Base-by-base conservation (phyloP, 2,888 invertebrate genomes). In the Nomada lathburiana region DNA sequence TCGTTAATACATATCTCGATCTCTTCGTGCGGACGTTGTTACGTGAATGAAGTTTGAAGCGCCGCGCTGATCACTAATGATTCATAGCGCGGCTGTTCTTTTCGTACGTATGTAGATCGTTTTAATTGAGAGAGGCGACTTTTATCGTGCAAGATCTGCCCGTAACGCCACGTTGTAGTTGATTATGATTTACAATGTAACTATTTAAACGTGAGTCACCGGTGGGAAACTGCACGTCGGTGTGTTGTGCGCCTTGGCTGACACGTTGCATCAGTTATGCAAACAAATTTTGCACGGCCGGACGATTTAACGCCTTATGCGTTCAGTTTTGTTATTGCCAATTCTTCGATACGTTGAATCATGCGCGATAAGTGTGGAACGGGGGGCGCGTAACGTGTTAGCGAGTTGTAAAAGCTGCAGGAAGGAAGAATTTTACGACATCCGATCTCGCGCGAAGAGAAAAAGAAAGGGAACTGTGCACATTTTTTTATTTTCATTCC, bases 141-240 rank as follows among this genome's bases (percentile, higher is more conserved):
- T 44, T 62, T 57, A 62, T 55, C 65, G 26, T 9, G 36, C 62
- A 47, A 16, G 26, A 44, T 44, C 65, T 60, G 36, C 23, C 23
- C 20, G 20, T n/a, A 71, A 64, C 55, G 44, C 42, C 71, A 26
- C 16, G 57, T 11, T 23, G 55, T 23, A 23, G 36, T 67, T 80
- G 71, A 80, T 63, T 79, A 67, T 78, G 70, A 29, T 71, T 53
- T 26, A 62, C 50, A 57, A 63, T 52, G 71, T 23, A n/a, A 62
- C 57, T 60, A 62, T 63, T 80, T 62, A 63, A 29, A 18, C 7
- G 62, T 80, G 80, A 80, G 13, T 80, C 80, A 80, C 60, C 62
- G 42, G n/a, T 57, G 42, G 57, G 62, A 36, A 36, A 36, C 18
- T 26, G n/a, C 18, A 47, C 59, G 16, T 3, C 47, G 47, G 36